Conservation (phyloP, 2,888 invertebrate genomes). For the Pristionchus japonicus region DNA sequence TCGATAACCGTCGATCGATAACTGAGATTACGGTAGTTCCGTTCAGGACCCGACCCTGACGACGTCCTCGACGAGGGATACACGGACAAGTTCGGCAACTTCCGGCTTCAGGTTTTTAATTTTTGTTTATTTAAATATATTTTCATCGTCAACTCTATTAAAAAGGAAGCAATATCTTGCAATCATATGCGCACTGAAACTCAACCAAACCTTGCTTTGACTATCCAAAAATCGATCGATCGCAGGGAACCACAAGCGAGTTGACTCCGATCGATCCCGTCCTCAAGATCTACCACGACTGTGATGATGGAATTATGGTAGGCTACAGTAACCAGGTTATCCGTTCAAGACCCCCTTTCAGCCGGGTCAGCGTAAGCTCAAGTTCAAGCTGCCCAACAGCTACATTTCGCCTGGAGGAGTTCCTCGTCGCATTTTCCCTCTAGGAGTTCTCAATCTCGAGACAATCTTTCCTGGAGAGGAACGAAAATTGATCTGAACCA, state of each 20-base stretch:
- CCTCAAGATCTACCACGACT: slow-evolving; percentile 68
- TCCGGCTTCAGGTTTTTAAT: slow-evolving; percentile 44
- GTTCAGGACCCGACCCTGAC: slow-evolving; percentile 62
- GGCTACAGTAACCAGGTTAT: not conserved
- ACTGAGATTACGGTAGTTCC: not conserved
- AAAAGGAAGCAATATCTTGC: too few species aligned
- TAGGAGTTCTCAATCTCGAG: slow-evolving; percentile 70
- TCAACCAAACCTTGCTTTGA: not conserved
- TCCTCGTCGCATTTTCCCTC: slow-evolving; percentile 62
- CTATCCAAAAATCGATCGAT: not conserved
- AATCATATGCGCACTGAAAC: too few species aligned
- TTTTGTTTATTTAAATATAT: not conserved
- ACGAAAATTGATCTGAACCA: slow-evolving; percentile 63
- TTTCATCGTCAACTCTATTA: too few species aligned
- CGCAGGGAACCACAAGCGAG: slow-evolving; percentile 56
- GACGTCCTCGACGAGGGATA: slow-evolving; percentile 65
- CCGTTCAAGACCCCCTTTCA: slow-evolving; percentile 27
- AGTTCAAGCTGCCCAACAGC: slow-evolving; percentile 64
- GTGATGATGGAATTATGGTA: slow-evolving; percentile 64
- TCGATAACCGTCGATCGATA: slow-evolving; percentile 40
- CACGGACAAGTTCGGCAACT: slow-evolving; percentile 59
- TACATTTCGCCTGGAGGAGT: slow-evolving; percentile 62
- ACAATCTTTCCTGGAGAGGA: slow-evolving; percentile 72
- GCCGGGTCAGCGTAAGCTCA: slow-evolving; percentile 66
- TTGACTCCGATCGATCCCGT: slow-evolving; percentile 67